Percentiles rank a stretch among this genome's conserved stretches.
phyloP scores from a whole-genome alignment of 2,888 invertebrate genomes.

The Acanthosepion lycidas region DNA sequence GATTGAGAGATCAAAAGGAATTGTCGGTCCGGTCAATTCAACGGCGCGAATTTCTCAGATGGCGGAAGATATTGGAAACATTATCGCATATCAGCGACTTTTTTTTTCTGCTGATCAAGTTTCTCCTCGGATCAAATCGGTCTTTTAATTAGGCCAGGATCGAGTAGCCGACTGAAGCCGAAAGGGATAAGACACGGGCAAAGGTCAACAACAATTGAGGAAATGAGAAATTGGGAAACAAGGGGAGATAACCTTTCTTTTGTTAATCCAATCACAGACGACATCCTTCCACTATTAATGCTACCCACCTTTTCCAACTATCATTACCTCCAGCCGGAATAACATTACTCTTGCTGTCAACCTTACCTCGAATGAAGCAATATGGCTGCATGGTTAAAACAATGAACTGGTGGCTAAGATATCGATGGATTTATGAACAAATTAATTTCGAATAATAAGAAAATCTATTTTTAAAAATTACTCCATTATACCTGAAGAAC shows the following conservation, averaged over 20 bases:
- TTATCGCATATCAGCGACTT: background rate
- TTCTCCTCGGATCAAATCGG: background rate
- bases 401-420: too few species aligned
- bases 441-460: too few species aligned
- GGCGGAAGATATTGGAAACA: constrained; percentile 33
- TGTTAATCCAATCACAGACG: background rate
- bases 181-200: constrained; percentile 20
- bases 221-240: constrained; percentile 9
- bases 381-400: background rate
- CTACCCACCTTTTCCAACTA: background rate
- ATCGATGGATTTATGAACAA: too few species aligned
- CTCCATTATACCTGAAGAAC: too few species aligned
- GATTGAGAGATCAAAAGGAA: background rate
- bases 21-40: background rate
- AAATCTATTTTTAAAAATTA: too few species aligned
- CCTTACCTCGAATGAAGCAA: background rate
- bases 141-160: constrained; percentile 33
- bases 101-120: background rate
- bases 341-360: background rate
- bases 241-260: constrained; percentile 33
- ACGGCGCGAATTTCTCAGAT: background rate
- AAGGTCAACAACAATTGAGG: constrained; percentile 33
- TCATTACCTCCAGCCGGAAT: background rate
- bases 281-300: background rate
- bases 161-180: background rate